These are phyloP conservation scores for Artemia franciscana DNA, from an alignment of 1,140 invertebrate genomes.

Conservation along the genomic window DNA sequence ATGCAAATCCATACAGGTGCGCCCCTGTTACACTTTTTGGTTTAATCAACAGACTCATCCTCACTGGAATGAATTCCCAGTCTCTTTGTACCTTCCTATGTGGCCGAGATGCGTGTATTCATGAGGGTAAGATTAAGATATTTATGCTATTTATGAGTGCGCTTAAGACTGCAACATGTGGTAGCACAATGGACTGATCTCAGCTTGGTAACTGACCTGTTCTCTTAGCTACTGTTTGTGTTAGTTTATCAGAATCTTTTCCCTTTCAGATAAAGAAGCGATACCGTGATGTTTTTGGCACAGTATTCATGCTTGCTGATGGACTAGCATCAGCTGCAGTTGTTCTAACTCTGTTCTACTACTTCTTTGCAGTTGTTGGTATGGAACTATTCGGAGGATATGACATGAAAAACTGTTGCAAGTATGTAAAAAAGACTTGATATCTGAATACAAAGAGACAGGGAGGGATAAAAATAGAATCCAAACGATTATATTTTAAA, in stretches of 20 bases:
- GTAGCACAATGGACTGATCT: not conserved
- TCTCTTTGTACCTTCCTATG: too few relatives aligned
- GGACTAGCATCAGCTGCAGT: slow-evolving; percentile 45
- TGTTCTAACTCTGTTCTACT: slow-evolving; percentile 66
- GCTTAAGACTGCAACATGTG: too few relatives aligned
- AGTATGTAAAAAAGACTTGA: slow-evolving; percentile 41
- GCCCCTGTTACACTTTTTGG: too few relatives aligned
- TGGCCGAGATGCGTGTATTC: slow-evolving; percentile 44
- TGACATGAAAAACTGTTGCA: slow-evolving; percentile 58
- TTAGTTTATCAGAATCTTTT: slow-evolving; percentile 20
- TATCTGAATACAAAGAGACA: too few relatives aligned
- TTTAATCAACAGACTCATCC: too few relatives aligned
- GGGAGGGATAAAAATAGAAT: too few relatives aligned
- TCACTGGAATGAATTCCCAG: too few relatives aligned
- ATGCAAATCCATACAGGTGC: too few relatives aligned
- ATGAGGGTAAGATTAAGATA: too few relatives aligned
- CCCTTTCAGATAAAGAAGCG: slow-evolving; percentile 43
- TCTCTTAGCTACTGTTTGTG: slow-evolving; percentile 7
- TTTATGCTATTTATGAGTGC: too few relatives aligned
- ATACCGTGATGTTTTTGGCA: slow-evolving; percentile 70
- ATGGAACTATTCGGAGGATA: slow-evolving; percentile 64
- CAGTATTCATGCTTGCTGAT: slow-evolving; percentile 52
- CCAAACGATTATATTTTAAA: too few relatives aligned
- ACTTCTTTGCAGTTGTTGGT: slow-evolving; percentile 71
- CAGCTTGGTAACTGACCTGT: not conserved